Conservation (phyloP, 1,140 invertebrate species). For the Panagrolaimus sp. region DNA sequence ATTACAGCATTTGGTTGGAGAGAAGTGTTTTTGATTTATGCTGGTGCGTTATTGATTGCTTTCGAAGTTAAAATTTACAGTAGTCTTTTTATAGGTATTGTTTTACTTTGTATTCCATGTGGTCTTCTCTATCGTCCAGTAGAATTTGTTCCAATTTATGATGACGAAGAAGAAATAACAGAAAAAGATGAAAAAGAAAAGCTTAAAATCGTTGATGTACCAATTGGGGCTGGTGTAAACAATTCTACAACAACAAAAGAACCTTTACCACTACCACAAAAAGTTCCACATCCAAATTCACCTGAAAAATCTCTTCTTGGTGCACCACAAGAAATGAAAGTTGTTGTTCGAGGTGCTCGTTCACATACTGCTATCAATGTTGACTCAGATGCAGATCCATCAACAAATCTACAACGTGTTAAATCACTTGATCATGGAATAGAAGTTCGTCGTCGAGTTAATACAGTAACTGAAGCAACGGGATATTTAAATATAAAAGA, state of each 20-base stretch:
- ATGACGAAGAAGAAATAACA: slow-evolving; percentile 54
- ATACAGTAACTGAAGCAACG: slow-evolving; percentile 65
- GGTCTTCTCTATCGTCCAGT: slow-evolving; percentile 73
- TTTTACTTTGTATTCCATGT: slow-evolving; percentile 68
- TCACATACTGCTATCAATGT: slow-evolving; percentile 25
- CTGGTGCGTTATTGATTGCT: slow-evolving; percentile 61
- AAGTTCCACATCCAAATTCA: slow-evolving; percentile 15
- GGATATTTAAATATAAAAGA: slow-evolving; percentile 78
- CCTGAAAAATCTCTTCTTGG: background rate
- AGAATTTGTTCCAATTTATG: slow-evolving; percentile 64
- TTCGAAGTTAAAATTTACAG: background rate
- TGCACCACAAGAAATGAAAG: slow-evolving; percentile 6
- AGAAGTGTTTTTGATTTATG: slow-evolving; percentile 70
- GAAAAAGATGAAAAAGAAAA: slow-evolving; percentile 26
- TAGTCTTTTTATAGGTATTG: slow-evolving; percentile 29
- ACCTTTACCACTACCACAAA: background rate
- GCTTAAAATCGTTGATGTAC: background rate
- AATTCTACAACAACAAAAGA: too few species aligned
- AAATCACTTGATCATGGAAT: slow-evolving; percentile 50
- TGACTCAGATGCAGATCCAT: slow-evolving; percentile 8
- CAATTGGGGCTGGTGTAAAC: too few species aligned
- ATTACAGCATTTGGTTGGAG: slow-evolving; percentile 62
- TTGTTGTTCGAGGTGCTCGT: slow-evolving; percentile 38
- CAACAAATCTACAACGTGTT: slow-evolving; percentile 42
- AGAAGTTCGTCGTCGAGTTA: slow-evolving; percentile 61